These are phyloP conservation scores for Oeneis ivallda DNA, from an alignment of 2,888 invertebrate species.

Conservation along the genomic window DNA sequence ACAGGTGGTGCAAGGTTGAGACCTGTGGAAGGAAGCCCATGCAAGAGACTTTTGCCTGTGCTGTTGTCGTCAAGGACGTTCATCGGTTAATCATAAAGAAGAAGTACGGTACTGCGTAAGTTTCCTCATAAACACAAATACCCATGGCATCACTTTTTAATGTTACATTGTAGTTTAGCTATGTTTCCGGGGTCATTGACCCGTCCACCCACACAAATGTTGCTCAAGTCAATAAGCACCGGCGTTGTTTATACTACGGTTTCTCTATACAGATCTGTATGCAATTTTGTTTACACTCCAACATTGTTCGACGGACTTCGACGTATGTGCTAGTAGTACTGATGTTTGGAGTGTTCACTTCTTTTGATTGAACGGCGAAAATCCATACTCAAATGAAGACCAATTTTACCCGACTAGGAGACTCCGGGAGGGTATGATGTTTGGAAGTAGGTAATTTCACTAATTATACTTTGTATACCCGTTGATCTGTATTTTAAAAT, in stretches of 20 bases:
- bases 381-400: no score
- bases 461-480: no score
- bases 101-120: background rate
- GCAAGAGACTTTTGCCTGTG: no score
- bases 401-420: no score
- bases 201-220: constrained; percentile 62
- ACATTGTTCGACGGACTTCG: constrained; percentile 18
- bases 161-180: constrained; percentile 39
- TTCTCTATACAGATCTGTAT: constrained; percentile 35
- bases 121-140: background rate
- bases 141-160: constrained; percentile 28
- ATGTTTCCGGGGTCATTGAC: constrained; percentile 63
- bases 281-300: constrained; percentile 37
- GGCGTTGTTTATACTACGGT: constrained; percentile 41
- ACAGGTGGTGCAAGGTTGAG: no score
- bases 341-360: background rate
- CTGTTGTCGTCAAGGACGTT: no score
- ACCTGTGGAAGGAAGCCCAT: no score
- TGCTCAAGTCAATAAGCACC: constrained; percentile 60
- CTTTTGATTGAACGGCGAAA: no score
- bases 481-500: no score
- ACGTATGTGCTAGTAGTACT: constrained; percentile 4
- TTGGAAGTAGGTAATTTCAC: no score
- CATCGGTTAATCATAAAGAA: no score
- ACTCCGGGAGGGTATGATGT: no score